A percentile compares a stretch with the other conserved stretches of the same genome.
Conservation (phyloP, 1,140 invertebrate species). For the Drosophila simulans region DNA sequence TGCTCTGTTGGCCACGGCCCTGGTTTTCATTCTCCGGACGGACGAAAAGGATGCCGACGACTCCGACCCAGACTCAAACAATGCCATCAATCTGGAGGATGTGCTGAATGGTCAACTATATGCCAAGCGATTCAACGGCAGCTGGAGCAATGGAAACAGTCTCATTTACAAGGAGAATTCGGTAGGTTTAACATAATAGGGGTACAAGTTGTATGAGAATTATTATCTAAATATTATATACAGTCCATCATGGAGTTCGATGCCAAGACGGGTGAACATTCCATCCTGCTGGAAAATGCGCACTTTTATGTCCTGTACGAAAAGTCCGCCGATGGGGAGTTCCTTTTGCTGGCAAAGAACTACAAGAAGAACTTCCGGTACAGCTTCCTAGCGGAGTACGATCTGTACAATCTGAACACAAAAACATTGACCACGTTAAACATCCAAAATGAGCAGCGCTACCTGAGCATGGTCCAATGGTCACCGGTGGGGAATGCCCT, state of each 20-base stretch:
- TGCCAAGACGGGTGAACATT: slow-evolving; percentile 50
- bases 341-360: slow-evolving; percentile 71
- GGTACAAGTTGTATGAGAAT: no score
- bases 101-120: slow-evolving; percentile 84
- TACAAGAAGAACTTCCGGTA: slow-evolving; percentile 87
- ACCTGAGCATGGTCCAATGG: slow-evolving; percentile 73
- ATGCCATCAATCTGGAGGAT: slow-evolving; percentile 84
- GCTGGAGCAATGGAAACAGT: slow-evolving; percentile 85
- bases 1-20: slow-evolving; percentile 56
- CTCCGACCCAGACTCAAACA: slow-evolving; percentile 22
- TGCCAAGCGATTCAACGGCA: slow-evolving; percentile 85
- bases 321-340: slow-evolving; percentile 76
- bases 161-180: slow-evolving; percentile 64
- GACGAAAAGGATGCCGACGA: slow-evolving; percentile 27
- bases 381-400: slow-evolving; percentile 87
- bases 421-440: slow-evolving; percentile 45
- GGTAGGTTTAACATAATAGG: slow-evolving; percentile 38
- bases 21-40: slow-evolving; percentile 55
- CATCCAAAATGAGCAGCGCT: slow-evolving; percentile 55
- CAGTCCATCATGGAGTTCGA: slow-evolving; percentile 73
- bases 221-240: no score
- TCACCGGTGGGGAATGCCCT: slow-evolving; percentile 86
- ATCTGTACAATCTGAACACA: slow-evolving; percentile 86
- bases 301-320: slow-evolving; percentile 68
- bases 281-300: slow-evolving; percentile 48